Evolutionary conservation across 2,113 vertebrate species (phyloP).

Genomic region (Pyxicephalus adspersus): DNA sequence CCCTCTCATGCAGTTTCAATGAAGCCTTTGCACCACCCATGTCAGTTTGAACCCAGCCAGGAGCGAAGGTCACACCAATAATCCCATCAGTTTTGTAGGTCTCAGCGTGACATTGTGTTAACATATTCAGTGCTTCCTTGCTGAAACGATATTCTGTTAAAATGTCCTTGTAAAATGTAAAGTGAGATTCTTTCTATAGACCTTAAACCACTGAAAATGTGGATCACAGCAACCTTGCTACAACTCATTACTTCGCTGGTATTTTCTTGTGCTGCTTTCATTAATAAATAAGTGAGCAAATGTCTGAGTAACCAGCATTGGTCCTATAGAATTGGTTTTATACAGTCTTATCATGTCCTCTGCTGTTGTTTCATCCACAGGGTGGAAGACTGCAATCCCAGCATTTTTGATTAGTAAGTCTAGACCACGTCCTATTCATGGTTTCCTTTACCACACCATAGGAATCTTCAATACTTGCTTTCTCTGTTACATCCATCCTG

Average conservation of each 20-base stretch:
- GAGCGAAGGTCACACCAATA: slow-evolving; percentile 62
- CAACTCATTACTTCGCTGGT: slow-evolving; percentile 62
- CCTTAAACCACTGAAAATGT: slow-evolving; percentile 58
- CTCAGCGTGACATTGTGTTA: slow-evolving; percentile 60
- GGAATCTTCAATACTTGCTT: slow-evolving; percentile 46
- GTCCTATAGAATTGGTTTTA: slow-evolving; percentile 60
- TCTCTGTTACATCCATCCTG: slow-evolving; percentile 43
- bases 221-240: slow-evolving; percentile 62
- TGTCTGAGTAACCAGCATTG: slow-evolving; percentile 57
- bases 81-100: slow-evolving; percentile 63
- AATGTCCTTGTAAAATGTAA: slow-evolving; percentile 33
- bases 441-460: slow-evolving; percentile 29
- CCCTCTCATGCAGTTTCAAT: not conserved
- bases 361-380: slow-evolving; percentile 9
- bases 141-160: slow-evolving; percentile 66
- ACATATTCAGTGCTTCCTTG: slow-evolving; percentile 71
- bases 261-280: slow-evolving; percentile 60
- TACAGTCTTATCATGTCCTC: slow-evolving; percentile 57
- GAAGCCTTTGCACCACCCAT: slow-evolving; percentile 60
- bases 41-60: slow-evolving; percentile 69
- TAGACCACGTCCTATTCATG: slow-evolving; percentile 54
- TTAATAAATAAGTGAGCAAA: slow-evolving; percentile 66
- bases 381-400: slow-evolving; percentile 23
- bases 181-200: slow-evolving; percentile 59
- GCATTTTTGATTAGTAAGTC: slow-evolving; percentile 65